A percentile compares a stretch with the other conserved stretches of the same genome.
These are phyloP conservation scores for Scolopax mira DNA, from an alignment of 2,113 vertebrate species.

Conservation along the genomic window DNA sequence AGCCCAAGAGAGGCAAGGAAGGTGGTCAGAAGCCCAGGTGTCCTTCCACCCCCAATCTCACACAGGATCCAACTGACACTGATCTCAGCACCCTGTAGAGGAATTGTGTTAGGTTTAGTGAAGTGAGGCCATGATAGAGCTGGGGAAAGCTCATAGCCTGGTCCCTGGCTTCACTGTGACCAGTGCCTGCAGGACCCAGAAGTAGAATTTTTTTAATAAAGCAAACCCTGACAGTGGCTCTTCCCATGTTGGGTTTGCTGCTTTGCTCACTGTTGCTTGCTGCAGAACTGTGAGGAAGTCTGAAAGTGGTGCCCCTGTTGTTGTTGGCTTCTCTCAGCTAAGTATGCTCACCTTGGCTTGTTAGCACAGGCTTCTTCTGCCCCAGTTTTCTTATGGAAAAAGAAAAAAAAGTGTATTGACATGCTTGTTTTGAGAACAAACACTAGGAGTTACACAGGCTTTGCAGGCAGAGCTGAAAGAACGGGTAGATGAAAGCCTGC, in stretches of 20 bases:
- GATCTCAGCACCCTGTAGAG: not conserved
- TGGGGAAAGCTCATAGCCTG: not conserved
- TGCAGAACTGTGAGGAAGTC: not conserved
- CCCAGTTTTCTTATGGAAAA: not conserved
- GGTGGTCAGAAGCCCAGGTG: not conserved
- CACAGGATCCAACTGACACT: not conserved
- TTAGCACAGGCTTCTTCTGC: not conserved
- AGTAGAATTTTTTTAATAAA: not conserved
- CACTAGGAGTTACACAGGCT: not conserved
- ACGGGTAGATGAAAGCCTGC: not conserved
- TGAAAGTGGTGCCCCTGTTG: not conserved
- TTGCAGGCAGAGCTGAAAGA: not conserved
- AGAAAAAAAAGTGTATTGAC: not conserved
- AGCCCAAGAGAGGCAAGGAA: not conserved
- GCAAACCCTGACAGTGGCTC: not conserved
- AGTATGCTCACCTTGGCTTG: not conserved
- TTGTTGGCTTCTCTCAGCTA: not conserved
- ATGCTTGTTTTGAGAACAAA: conserved; percentile 26
- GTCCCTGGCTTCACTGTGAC: fast-evolving
- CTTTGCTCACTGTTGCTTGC: not conserved
- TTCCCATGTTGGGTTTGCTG: fast-evolving
- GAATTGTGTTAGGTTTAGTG: not conserved
- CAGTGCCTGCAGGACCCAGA: not conserved
- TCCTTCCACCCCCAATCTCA: not conserved
- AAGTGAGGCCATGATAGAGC: not conserved